Evolutionary conservation across 2,113 vertebrate species (phyloP).

Genomic region (Hirundichthys speculiger): DNA sequence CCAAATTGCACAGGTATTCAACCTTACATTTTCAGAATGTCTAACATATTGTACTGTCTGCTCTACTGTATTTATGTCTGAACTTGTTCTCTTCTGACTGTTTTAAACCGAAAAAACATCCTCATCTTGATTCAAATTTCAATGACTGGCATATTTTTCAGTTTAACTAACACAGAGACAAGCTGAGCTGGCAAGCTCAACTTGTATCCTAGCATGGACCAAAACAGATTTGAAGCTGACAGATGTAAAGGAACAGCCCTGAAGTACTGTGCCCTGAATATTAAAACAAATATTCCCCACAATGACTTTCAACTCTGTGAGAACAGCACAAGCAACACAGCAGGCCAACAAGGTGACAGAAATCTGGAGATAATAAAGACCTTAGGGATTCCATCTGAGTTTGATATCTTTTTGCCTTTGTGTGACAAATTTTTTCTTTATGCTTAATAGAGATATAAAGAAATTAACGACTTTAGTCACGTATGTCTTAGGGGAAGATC

Average conservation of each 20-base stretch:
- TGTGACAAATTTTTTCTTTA: background rate
- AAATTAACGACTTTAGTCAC: constrained; percentile 29
- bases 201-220: too few species aligned
- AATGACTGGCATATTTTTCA: constrained; percentile 3
- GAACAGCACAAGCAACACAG: background rate
- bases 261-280: constrained; percentile 6
- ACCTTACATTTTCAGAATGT: background rate
- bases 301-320: background rate
- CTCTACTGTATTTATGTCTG: background rate
- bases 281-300: constrained; percentile 16
- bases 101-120: too few species aligned
- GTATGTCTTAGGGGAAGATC: constrained; percentile 12
- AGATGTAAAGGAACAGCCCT: too few species aligned
- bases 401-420: too few species aligned
- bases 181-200: background rate
- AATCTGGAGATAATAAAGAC: background rate
- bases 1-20: background rate
- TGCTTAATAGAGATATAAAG: constrained; percentile 16
- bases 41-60: background rate
- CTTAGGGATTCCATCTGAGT: constrained; percentile 1
- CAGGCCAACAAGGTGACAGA: constrained; percentile 5
- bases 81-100: background rate
- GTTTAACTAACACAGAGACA: constrained; percentile 31
- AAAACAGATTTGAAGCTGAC: too few species aligned
- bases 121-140: constrained; percentile 1